Evolutionary conservation across 1,140 invertebrate species (phyloP), one percentile per base, ranked within the genome.

Genomic region (Calycopis cecrops): DNA sequence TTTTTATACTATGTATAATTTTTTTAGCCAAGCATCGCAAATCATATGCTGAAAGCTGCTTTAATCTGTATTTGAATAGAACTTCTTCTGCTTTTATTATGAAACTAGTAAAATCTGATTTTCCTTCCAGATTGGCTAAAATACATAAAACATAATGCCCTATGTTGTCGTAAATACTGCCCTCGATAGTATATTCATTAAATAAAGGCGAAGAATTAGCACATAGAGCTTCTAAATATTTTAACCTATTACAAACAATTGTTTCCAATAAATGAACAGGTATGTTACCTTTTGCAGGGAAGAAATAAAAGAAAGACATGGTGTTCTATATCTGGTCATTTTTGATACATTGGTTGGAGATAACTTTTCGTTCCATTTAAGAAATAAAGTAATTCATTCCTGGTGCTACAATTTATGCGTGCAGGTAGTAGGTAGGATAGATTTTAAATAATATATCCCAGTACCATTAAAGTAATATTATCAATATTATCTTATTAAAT

Each of bases 61-160:
- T 42, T 9, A 87, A 57, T 33, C 87, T 69, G 40, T 63, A 57
- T 56, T 62, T 68, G 50, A 88, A 85, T 8, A 86, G 48, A 35
- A 65, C 58, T 34, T 64, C 52, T 74, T 86, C 81, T 28, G 69
- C 48, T 21, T 73, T 67, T 7, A 73, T 48, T 54, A 86, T 63
- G 59, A 72, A 67, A 12, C 73, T 57, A 21, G 63, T 64, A 37
- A 87, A 71, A 12, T 69, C 71, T 9, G 48, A 51, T 57, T 73
- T 73, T 48, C 65, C 55, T 21, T 65, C 53, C 35, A 84, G 54
- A 50, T 70, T 71, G 35, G 68, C 58, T n/a, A 79, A 44, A 65
- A 87, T 84, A 77, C 90, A 88, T n/a, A 91, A 66, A 59, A 82
- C 81, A 69, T 90, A 91, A 65, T 91, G 90, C 52, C 90, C 90